Evolutionary conservation across 2,888 invertebrate genomes (phyloP).

Genomic region (Macaria liturata): DNA sequence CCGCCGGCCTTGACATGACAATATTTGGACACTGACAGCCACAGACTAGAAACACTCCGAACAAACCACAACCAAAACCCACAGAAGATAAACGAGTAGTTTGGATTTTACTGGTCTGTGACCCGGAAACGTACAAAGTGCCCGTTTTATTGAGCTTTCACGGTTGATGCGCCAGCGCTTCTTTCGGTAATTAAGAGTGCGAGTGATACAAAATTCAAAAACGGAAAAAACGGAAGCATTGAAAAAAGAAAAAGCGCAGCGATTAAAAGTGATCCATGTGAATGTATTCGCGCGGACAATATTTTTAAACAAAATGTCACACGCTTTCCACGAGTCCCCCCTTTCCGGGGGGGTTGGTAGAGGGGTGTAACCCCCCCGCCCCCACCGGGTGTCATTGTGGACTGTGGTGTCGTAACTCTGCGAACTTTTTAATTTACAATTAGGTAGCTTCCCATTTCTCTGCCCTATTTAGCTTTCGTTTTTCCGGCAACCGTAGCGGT

Average conservation of each 20-base stretch:
- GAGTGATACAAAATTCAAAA: conserved; percentile 38
- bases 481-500: conserved; percentile 72
- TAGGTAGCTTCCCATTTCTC: conserved; percentile 83
- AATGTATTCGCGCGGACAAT: conserved; percentile 81
- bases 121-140: conserved; percentile 33
- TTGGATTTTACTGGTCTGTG: conserved; percentile 48
- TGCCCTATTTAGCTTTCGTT: conserved; percentile 83
- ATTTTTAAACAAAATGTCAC: conserved; percentile 84
- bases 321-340: conserved; percentile 79
- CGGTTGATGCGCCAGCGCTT: conserved; percentile 66
- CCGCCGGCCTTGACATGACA: conserved; percentile 80
- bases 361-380: conserved; percentile 36
- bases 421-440: conserved; percentile 84
- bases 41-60: conserved; percentile 45
- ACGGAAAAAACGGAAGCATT: conserved; percentile 24
- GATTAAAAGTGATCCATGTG: conserved; percentile 80
- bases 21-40: conserved; percentile 70
- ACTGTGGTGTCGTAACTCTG: conserved; percentile 83
- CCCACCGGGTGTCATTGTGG: conserved; percentile 79
- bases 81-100: conserved; percentile 28
- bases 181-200: conserved; percentile 66
- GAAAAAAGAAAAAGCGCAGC: conserved; percentile 59
- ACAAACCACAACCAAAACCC: conserved; percentile 37
- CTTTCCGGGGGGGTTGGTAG: conserved; percentile 40
- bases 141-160: conserved; percentile 64